phyloP scores from a whole-genome alignment of 2,888 invertebrate genomes.

The Hermaeophaga mercurialis region DNA sequence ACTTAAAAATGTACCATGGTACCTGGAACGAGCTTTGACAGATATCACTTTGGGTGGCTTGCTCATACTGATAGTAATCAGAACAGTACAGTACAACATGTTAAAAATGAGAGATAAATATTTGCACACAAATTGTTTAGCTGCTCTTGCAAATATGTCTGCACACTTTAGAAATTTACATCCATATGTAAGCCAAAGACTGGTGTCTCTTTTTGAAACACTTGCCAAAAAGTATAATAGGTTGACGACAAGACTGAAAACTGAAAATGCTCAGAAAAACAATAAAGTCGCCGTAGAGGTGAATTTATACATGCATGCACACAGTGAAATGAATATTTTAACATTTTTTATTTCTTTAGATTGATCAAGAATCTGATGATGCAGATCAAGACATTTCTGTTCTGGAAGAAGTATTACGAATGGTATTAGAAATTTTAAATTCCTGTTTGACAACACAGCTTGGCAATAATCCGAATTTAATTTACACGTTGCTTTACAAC shows the following conservation, averaged over 20 bases:
- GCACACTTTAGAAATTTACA: conserved; percentile 89
- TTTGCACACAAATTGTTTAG: conserved; percentile 96
- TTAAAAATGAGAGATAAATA: conserved; percentile 95
- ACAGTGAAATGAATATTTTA: no score
- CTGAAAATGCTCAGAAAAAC: conserved; percentile 36
- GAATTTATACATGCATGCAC: no score
- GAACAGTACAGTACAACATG: conserved; percentile 98
- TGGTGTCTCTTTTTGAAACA: conserved; percentile 90
- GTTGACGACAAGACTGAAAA: conserved; percentile 57
- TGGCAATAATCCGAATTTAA: conserved; percentile 85
- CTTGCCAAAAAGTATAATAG: conserved; percentile 84
- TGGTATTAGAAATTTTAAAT: conserved; percentile 97
- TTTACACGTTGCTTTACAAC: conserved; percentile 95
- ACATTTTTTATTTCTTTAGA: conserved; percentile 4
- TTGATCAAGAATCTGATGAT: conserved; percentile 38
- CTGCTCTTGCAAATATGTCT: conserved; percentile 98
- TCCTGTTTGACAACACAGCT: conserved; percentile 90
- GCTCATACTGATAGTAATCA: conserved; percentile 89
- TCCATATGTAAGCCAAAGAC: conserved; percentile 93
- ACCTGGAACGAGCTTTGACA: conserved; percentile 86
- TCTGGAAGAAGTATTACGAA: conserved; percentile 92
- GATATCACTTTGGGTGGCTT: conserved; percentile 95
- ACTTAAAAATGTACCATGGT: conserved; percentile 89
- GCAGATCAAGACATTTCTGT: conserved; percentile 72
- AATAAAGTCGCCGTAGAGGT: conserved; percentile 43